phyloP scores from a whole-genome alignment of 2,797 vertebrate species.

The Parauchenoglanis ngamensis region DNA sequence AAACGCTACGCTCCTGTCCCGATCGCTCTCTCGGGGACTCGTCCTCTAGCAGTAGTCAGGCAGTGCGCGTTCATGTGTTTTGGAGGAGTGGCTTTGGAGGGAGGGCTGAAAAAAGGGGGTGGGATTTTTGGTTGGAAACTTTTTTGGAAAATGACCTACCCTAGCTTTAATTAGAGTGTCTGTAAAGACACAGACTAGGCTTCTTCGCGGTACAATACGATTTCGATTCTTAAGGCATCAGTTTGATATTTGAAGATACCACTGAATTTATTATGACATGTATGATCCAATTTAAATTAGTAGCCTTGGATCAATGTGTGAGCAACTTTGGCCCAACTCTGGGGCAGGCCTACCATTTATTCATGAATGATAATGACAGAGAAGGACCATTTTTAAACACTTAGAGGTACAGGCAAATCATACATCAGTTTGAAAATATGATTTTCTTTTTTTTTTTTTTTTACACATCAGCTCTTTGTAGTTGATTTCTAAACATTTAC shows the following conservation, averaged over 20 bases:
- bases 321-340: too few relatives aligned
- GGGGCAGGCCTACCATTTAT: neutral
- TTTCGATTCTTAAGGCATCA: neutral
- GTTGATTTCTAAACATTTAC: neutral
- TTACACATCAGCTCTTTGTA: neutral
- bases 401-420: too few relatives aligned
- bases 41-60: too few relatives aligned
- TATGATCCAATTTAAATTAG: neutral
- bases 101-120: too few relatives aligned
- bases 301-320: neutral
- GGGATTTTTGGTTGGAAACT: too few relatives aligned
- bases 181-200: neutral
- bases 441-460: neutral
- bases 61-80: too few relatives aligned
- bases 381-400: neutral
- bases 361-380: too few relatives aligned
- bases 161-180: neutral
- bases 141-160: too few relatives aligned
- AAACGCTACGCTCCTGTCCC: too few relatives aligned
- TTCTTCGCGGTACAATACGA: neutral
- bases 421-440: neutral
- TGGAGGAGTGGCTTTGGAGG: too few relatives aligned
- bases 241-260: neutral
- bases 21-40: too few relatives aligned
- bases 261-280: neutral